Evolutionary conservation across 2,888 invertebrate genomes (phyloP).

Genomic region (Pollenia labialis): DNA sequence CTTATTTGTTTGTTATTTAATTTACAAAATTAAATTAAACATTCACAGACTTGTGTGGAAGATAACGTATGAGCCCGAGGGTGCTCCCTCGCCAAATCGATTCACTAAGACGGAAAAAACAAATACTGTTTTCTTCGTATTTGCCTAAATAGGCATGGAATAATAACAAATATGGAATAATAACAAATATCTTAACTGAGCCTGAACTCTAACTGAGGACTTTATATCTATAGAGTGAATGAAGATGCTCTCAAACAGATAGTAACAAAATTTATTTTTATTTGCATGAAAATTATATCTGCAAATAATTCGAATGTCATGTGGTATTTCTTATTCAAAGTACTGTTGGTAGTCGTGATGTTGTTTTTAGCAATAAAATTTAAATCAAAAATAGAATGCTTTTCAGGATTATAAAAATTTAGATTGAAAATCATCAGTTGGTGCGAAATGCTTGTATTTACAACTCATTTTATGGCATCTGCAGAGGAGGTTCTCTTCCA

Average conservation of each 20-base stretch:
- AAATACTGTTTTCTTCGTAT: no score
- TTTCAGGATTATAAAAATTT: slow-evolving; percentile 4
- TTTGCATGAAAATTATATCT: slow-evolving; percentile 8
- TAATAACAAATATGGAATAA: no score
- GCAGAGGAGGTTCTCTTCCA: background rate
- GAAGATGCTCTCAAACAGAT: background rate
- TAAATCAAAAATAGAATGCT: background rate
- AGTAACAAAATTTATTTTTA: background rate
- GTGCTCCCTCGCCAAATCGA: no score
- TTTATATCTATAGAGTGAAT: background rate
- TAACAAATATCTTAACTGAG: no score
- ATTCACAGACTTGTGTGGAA: no score
- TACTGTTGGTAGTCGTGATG: background rate
- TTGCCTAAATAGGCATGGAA: no score
- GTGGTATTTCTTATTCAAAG: background rate
- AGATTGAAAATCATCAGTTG: slow-evolving; percentile 5
- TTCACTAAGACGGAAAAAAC: no score
- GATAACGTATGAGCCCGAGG: no score
- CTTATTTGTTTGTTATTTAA: no score
- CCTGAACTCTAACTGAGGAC: background rate
- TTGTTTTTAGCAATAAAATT: background rate
- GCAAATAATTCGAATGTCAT: background rate
- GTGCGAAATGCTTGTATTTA: background rate
- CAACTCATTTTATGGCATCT: background rate
- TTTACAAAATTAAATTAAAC: no score